These are phyloP conservation scores for Huso huso DNA, from an alignment of 2,797 vertebrate genomes.

Conservation along the genomic window DNA sequence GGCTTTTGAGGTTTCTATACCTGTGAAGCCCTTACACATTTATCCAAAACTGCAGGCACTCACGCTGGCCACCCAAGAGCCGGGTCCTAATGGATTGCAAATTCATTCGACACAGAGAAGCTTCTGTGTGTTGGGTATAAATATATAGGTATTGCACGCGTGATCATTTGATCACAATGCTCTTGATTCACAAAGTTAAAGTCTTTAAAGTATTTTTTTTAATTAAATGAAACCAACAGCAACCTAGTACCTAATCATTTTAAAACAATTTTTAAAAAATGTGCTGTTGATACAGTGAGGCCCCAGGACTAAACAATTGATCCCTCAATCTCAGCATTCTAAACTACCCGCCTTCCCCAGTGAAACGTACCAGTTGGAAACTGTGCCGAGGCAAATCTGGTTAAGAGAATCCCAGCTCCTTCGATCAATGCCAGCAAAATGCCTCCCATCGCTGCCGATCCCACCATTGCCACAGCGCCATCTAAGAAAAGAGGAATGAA, in stretches of 20 bases:
- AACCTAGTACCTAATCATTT: background rate
- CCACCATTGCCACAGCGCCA: constrained; percentile 89
- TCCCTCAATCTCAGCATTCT: background rate
- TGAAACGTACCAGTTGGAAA: constrained; percentile 77
- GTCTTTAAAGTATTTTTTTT: background rate
- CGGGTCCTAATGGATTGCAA: too few species aligned
- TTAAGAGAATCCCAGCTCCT: constrained; percentile 88
- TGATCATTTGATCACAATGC: too few species aligned
- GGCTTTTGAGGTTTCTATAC: too few species aligned
- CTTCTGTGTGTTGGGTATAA: too few species aligned
- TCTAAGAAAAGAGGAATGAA: constrained; percentile 49
- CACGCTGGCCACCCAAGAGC: too few species aligned
- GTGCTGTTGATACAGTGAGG: background rate
- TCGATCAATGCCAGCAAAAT: constrained; percentile 91
- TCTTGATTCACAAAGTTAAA: background rate
- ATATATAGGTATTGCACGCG: too few species aligned
- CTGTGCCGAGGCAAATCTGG: constrained; percentile 86
- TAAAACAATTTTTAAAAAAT: background rate
- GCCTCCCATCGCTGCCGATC: constrained; percentile 92
- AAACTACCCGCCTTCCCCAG: background rate
- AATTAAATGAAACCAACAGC: background rate
- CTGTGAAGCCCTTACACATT: too few species aligned
- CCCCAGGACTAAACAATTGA: background rate
- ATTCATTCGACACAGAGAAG: too few species aligned
- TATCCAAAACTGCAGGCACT: too few species aligned